Base-by-base conservation (phyloP, 2,888 invertebrate species). In the Apantesis nais region DNA sequence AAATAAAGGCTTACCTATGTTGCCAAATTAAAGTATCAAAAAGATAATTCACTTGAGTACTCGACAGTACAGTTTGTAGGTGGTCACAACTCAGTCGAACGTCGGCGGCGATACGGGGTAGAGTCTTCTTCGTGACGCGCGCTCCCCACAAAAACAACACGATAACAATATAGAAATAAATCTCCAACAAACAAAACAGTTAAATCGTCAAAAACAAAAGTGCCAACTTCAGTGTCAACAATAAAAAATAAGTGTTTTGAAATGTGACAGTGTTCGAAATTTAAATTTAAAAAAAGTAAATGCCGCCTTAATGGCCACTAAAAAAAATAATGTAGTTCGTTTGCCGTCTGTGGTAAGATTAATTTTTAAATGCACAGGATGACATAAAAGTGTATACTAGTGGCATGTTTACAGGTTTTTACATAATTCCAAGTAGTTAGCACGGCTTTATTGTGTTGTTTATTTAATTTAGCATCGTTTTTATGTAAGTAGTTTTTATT, bases 271-370 rank as follows among this genome's bases (percentile, higher is more conserved):
- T 86, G 85, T 70, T 77, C 62, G 22, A 70, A 74, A 79, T 70
- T 79, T 74, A 64, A 68, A 68, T 79, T 12, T 75, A 74, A 76
- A 70, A 70, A 77, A 81, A 85, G 73, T 71, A 72, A 78, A 81
- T 80, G 74, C 80, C 79, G 83, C 81, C 81, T 81, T 85, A 81
- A 91, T 91, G 92, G 90, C 93, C 88, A 90, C 88, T 83, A 94
- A 93, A 93, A 93, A 92, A 91, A 93, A 90, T 90, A 92, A 90
- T 88, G 89, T 94, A 88, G 90, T 93, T 80, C 93, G 93, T 84
- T 94, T 94, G 93, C 94, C 94, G 83, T 94, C 94, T 83, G 94
- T 94, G 94, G 94, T 94, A 94, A 94, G 94, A 84, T 52, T 81
- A 84, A 85, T 86, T 87, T 77, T 86, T 85, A 80, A 79, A 88